A percentile compares a stretch with the other conserved stretches of the same genome.
Conservation (phyloP, 1,140 invertebrate species). For the Parasteatoda tepidariorum region DNA sequence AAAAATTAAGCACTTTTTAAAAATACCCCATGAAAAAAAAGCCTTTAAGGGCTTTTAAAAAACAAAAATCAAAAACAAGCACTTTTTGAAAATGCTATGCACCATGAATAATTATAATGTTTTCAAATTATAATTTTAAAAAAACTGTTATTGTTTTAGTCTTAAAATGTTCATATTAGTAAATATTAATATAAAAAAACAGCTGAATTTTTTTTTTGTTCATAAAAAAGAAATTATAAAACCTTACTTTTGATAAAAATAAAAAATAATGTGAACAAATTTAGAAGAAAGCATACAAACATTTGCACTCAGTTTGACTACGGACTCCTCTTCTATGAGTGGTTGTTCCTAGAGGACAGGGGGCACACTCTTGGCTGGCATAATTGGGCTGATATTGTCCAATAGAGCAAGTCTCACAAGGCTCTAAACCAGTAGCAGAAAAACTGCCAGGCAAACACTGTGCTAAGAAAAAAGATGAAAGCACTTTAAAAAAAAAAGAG, state of each 20-base stretch:
- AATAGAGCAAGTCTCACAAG: conserved; percentile 74
- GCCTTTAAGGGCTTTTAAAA: too few species aligned
- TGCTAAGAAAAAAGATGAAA: conserved; percentile 65
- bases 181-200: neutral
- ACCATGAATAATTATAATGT: too few species aligned
- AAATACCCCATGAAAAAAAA: too few species aligned
- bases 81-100: too few species aligned
- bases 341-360: conserved; percentile 73
- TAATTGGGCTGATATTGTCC: conserved; percentile 75
- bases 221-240: neutral
- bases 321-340: conserved; percentile 71
- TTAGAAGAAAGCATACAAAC: conserved; percentile 59
- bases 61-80: too few species aligned
- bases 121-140: too few species aligned
- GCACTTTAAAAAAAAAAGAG: too few species aligned
- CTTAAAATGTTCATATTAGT: neutral
- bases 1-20: too few species aligned
- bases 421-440: conserved; percentile 70
- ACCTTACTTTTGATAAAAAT: neutral
- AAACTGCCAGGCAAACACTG: conserved; percentile 72
- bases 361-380: conserved; percentile 72
- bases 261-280: neutral
- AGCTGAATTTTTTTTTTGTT: neutral
- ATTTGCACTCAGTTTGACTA: conserved; percentile 70
- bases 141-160: too few species aligned